phyloP scores from a whole-genome alignment of 2,113 vertebrate genomes.

The Tretioscincus oriximinensis region DNA sequence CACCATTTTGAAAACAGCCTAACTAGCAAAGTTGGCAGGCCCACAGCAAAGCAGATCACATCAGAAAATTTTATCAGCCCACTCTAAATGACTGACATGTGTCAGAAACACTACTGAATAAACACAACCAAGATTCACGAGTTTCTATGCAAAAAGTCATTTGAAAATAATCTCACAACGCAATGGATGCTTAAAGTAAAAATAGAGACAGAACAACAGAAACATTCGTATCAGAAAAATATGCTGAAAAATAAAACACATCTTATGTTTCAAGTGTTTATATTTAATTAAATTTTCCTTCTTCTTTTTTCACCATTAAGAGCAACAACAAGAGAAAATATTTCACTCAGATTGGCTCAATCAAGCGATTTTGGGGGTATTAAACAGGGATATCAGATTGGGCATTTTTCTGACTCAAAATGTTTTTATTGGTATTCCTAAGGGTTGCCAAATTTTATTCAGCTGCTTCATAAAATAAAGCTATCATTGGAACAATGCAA shows the following conservation, averaged over 20 bases:
- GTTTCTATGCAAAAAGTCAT: background rate
- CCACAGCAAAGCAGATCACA: too few relatives aligned
- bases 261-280: background rate
- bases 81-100: background rate
- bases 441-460: background rate
- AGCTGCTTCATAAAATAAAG: background rate
- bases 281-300: background rate
- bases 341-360: background rate
- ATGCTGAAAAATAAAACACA: background rate
- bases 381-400: background rate
- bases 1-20: too few relatives aligned
- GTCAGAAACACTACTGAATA: background rate
- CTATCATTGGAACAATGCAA: background rate
- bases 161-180: background rate
- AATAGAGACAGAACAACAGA: background rate
- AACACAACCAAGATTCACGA: background rate
- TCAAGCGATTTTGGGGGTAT: background rate
- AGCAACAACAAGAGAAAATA: background rate
- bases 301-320: background rate
- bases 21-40: too few relatives aligned
- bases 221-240: background rate
- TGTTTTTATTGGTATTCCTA: background rate
- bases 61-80: too few relatives aligned
- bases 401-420: background rate
- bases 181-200: background rate